Base-by-base conservation (phyloP, 2,888 invertebrate species). In the Lymantria monacha region DNA sequence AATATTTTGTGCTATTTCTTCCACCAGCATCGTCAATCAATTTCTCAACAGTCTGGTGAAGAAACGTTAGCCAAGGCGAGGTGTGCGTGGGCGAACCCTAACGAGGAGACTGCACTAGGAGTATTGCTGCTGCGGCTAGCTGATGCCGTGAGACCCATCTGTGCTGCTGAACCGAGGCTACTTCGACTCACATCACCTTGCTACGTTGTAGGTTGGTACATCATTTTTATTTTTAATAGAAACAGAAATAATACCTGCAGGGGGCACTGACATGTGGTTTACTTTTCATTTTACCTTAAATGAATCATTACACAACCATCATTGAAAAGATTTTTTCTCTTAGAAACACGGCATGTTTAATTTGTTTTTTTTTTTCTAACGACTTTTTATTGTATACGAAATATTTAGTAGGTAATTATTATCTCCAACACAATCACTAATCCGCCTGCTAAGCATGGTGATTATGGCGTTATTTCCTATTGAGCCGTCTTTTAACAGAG, bases 151-250 rank as follows among this genome's bases (percentile, higher is more conserved):
- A 70, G 73, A 0, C 73, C 74, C 0, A 60, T 86, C 13, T 81
- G 79, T 51, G 68, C 76, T 10, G 66, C 59, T 3, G 87, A 88
- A 61, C 82, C 87, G 5, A 55, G 88, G 1, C 68, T 87, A 22
- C 53, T 87, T 53, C 56, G 76, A 1, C 55, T 86, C 9, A 30
- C 55, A 12, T 81, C 84, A 1, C 87, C 87, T 0, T 78, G 85
- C 0, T 87, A 85, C 48, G 76, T 73, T 30, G 62, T 88, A 9
- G 87, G 87, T 85, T 13, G 52, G 58, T 42, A 22, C 1, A 13
- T 14, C 15, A 7, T n/a, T 38, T 12, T 8, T 38, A 38, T 38
- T 38, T 13, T 9, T 36, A n/a, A n/a, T n/a, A n/a, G n/a, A n/a
- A n/a, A n/a, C n/a, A n/a, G 8, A 33, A 7, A 33, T 10, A 33